Conservation (phyloP, 92 coral and sea anemone species). For the Paragorgia papillata region DNA sequence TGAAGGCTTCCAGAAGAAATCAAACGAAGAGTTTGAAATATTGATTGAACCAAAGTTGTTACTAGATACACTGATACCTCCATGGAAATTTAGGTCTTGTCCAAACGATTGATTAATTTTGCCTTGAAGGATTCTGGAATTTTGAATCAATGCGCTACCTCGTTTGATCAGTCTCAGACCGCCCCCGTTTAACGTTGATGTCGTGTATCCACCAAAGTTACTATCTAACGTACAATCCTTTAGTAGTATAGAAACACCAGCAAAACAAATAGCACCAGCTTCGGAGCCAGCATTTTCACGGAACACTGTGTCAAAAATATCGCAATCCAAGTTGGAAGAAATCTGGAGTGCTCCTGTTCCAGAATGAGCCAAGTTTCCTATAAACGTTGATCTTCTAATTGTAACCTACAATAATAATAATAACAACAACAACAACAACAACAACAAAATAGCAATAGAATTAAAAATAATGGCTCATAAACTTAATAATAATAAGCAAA, state of each 20-base stretch:
- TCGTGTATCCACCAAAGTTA: slow-evolving; percentile 27
- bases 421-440: no score
- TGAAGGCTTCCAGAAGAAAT: neutral
- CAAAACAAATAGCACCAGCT: slow-evolving; percentile 45
- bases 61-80: neutral
- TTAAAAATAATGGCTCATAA: no score
- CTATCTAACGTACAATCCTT: slow-evolving; percentile 30
- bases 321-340: neutral
- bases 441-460: no score
- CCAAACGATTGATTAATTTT: neutral
- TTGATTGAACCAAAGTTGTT: neutral
- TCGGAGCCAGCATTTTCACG: slow-evolving; percentile 20
- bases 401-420: no score
- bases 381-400: neutral
- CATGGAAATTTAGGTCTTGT: neutral
- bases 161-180: neutral
- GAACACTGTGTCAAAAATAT: slow-evolving; percentile 3
- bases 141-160: neutral
- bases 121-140: slow-evolving; percentile 19
- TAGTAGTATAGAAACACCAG: slow-evolving; percentile 20
- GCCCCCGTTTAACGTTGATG: neutral
- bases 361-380: neutral
- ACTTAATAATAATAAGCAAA: no score
- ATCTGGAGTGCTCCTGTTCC: neutral
- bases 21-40: neutral